Percentiles rank a stretch among this genome's conserved stretches.
These are phyloP conservation scores for Hemicentrotus pulcherrimus DNA, from an alignment of 35 echinoderm and acorn worm species.

Conservation along the genomic window DNA sequence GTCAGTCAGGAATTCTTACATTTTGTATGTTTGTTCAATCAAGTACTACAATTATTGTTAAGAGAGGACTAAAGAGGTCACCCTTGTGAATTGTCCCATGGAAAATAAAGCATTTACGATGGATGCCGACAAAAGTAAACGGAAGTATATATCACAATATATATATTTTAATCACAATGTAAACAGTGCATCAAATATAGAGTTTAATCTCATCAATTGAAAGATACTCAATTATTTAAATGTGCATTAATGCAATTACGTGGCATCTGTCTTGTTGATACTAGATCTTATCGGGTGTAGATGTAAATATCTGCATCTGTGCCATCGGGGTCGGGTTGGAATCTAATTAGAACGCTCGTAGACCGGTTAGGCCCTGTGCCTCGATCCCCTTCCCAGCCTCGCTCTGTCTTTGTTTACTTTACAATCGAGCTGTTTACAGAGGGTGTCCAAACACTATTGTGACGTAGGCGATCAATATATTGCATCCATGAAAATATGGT, in stretches of 20 bases:
- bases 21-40: too few species aligned
- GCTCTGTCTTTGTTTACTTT: not conserved
- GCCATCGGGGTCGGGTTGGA: not conserved
- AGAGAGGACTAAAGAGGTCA: too few species aligned
- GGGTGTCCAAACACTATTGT: not conserved
- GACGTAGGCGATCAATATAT: conserved; percentile 10
- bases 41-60: too few species aligned
- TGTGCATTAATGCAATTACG: not conserved
- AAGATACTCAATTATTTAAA: not conserved
- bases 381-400: too few species aligned
- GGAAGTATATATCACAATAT: not conserved
- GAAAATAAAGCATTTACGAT: too few species aligned
- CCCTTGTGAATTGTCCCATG: too few species aligned
- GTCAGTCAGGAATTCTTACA: too few species aligned
- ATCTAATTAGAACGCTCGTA: not conserved
- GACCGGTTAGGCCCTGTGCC: too few species aligned
- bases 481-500: not conserved
- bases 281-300: not conserved
- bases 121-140: not conserved
- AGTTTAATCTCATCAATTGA: not conserved
- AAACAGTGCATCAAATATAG: not conserved
- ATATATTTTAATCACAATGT: not conserved
- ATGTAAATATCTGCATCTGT: not conserved
- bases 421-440: not conserved
- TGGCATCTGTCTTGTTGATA: not conserved